These are phyloP conservation scores for Lophotis ruficrista DNA, from an alignment of 2,113 vertebrate species.

Conservation along the genomic window DNA sequence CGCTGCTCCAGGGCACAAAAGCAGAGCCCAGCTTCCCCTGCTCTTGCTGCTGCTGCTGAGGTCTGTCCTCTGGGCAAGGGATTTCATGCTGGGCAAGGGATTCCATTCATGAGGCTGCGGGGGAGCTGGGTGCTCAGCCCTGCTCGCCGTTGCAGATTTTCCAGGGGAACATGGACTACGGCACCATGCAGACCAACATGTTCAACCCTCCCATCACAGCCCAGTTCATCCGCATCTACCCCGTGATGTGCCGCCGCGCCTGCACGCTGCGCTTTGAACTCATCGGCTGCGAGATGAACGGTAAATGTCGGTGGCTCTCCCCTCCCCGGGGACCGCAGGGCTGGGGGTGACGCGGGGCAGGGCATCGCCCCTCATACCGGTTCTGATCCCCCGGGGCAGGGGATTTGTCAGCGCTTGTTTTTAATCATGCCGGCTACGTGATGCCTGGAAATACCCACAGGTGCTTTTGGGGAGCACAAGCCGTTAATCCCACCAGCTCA, in stretches of 20 bases:
- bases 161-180: slow-evolving; percentile 85
- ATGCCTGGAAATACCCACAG: background rate
- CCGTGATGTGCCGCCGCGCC: slow-evolving; percentile 80
- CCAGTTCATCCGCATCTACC: slow-evolving; percentile 89
- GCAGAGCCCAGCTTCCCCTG: background rate
- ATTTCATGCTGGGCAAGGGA: background rate
- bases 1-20: background rate
- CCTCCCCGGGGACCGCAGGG: background rate
- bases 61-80: background rate
- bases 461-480: background rate
- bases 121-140: background rate
- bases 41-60: background rate
- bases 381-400: background rate
- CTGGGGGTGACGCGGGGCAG: background rate
- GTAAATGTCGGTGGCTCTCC: slow-evolving; percentile 71
- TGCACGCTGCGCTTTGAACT: slow-evolving; percentile 96
- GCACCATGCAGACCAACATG: slow-evolving; percentile 81
- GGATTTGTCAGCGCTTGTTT: background rate
- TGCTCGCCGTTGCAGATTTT: slow-evolving; percentile 79
- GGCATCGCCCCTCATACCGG: background rate
- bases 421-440: rapidly evolving
- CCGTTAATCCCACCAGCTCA: background rate
- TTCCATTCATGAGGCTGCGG: background rate
- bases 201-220: slow-evolving; percentile 84
- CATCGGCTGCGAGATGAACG: slow-evolving; percentile 91